Evolutionary conservation across 1,140 invertebrate species (phyloP).

Genomic region (Colletes gigas): DNA sequence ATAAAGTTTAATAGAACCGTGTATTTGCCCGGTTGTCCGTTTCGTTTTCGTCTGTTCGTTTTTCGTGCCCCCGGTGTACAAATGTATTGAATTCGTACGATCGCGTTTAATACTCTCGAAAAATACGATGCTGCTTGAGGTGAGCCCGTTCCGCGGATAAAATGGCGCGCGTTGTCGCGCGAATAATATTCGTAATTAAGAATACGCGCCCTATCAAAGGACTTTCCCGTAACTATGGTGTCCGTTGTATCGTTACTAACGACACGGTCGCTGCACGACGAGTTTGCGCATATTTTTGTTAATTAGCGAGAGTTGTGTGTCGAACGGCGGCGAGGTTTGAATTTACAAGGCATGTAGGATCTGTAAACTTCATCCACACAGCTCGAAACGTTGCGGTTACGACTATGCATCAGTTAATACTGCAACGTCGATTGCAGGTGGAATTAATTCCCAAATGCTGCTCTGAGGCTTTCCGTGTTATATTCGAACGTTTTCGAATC

Average conservation of each 20-base stretch:
- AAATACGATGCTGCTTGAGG: too few species aligned
- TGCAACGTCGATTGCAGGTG: slow-evolving; percentile 9
- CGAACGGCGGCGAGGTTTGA: not conserved
- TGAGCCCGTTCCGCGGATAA: too few species aligned
- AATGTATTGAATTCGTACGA: too few species aligned
- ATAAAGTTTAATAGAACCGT: too few species aligned
- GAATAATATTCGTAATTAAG: not conserved
- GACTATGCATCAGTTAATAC: not conserved
- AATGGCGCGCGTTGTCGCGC: too few species aligned
- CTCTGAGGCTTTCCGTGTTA: not conserved
- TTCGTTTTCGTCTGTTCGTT: too few species aligned
- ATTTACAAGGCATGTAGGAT: not conserved
- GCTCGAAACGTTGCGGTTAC: slow-evolving; percentile 26
- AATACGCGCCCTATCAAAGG: not conserved
- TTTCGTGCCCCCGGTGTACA: too few species aligned
- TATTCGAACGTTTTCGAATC: too few species aligned
- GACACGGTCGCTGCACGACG: not conserved
- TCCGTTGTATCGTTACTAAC: not conserved
- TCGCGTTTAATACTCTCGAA: too few species aligned
- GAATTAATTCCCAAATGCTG: slow-evolving; percentile 33
- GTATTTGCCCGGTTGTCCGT: too few species aligned
- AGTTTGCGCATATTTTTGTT: not conserved
- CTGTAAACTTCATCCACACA: slow-evolving; percentile 12
- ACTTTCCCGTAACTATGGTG: too few species aligned
- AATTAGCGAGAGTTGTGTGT: not conserved